Evolutionary conservation across 2,888 invertebrate species (phyloP).

Genomic region (Orchestes rusci): DNA sequence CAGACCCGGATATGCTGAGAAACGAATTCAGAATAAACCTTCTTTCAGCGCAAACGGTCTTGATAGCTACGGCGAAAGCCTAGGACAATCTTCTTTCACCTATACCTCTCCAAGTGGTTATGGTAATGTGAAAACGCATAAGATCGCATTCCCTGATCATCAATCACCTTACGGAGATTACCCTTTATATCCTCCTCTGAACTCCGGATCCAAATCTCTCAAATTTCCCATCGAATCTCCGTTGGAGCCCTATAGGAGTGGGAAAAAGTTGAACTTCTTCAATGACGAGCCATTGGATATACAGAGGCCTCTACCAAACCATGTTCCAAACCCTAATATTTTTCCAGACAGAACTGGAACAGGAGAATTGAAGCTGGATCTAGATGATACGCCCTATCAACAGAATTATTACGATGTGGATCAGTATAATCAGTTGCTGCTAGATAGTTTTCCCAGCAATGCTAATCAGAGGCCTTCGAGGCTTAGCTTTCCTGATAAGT

Average conservation of each 20-base stretch:
- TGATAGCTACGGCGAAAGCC: conserved; percentile 7
- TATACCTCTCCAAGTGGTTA: conserved; percentile 6
- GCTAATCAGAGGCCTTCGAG: not conserved
- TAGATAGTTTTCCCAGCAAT: conserved; percentile 19
- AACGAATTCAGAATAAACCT: conserved; percentile 28
- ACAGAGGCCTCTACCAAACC: conserved; percentile 35
- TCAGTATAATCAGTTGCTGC: conserved; percentile 13
- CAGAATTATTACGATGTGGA: conserved; percentile 13
- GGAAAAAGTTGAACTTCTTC: conserved; percentile 28
- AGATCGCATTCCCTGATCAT: conserved; percentile 1
- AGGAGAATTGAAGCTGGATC: conserved; percentile 46
- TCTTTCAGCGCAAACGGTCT: conserved; percentile 19
- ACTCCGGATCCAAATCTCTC: no score
- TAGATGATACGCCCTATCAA: conserved; percentile 13
- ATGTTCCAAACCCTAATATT: conserved; percentile 38
- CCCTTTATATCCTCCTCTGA: no score
- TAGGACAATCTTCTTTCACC: not conserved
- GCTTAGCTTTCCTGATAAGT: conserved; percentile 14
- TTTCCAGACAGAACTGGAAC: conserved; percentile 51
- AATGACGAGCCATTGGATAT: conserved; percentile 29
- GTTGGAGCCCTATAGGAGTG: conserved; percentile 19
- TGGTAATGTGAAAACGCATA: not conserved
- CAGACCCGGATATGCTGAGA: conserved; percentile 21
- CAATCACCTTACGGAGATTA: no score
- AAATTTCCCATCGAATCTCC: no score